Percentiles rank a stretch among this genome's conserved stretches.
These are phyloP conservation scores for Agrotis clavis DNA, from an alignment of 2,888 invertebrate genomes.

Conservation along the genomic window DNA sequence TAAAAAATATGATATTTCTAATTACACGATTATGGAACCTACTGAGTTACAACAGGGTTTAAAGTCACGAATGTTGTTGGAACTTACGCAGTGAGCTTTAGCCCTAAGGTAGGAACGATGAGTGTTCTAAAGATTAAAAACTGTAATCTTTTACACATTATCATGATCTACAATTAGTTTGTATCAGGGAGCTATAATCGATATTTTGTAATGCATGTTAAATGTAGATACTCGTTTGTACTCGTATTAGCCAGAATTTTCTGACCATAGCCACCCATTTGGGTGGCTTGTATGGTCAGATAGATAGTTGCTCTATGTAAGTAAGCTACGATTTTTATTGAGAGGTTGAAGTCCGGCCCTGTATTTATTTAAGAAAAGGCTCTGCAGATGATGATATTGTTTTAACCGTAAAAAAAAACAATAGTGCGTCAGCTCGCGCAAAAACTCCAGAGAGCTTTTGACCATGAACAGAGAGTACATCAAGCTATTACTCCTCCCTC, in stretches of 20 bases:
- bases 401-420: not conserved
- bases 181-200: not conserved
- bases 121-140: not conserved
- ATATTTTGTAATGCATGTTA: no score
- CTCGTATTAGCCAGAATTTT: no score
- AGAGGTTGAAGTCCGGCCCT: no score
- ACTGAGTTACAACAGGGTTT: not conserved
- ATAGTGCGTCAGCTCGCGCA: not conserved
- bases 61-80: not conserved
- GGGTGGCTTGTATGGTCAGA: no score
- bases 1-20: slow-evolving; percentile 27
- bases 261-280: no score
- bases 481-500: no score
- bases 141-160: no score
- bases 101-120: not conserved
- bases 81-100: not conserved
- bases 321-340: no score
- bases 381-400: not conserved
- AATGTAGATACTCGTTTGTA: no score
- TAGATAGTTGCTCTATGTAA: no score
- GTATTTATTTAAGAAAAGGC: no score
- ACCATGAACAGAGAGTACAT: not conserved
- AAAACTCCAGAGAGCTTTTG: not conserved
- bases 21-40: not conserved
- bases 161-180: not conserved